Evolutionary conservation across 2,113 vertebrate genomes (phyloP).

Genomic region (Chloropsis cyanopogon): DNA sequence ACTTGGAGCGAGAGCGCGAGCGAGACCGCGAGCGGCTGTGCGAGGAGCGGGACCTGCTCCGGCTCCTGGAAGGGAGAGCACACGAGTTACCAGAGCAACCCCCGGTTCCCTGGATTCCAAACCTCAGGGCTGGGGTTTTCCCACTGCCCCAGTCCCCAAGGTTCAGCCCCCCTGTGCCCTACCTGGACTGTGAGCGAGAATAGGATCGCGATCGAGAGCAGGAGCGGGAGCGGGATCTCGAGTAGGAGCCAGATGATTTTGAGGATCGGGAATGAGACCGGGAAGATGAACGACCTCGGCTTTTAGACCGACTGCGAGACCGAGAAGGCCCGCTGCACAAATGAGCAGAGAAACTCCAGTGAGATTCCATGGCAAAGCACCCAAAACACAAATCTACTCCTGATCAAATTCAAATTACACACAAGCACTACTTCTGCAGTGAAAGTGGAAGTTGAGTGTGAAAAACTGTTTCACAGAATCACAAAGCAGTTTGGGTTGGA

Average conservation of each 20-base stretch:
- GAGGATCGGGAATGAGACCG: slow-evolving; percentile 90
- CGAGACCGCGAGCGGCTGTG: slow-evolving; percentile 83
- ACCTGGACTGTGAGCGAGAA: slow-evolving; percentile 93
- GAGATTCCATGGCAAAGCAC: not conserved
- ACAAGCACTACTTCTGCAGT: not conserved
- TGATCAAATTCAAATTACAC: not conserved
- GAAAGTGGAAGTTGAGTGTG: not conserved
- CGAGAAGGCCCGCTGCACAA: slow-evolving; percentile 75
- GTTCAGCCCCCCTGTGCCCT: not conserved
- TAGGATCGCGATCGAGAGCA: slow-evolving; percentile 82
- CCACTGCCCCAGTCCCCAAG: not conserved
- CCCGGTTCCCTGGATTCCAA: rapidly evolving
- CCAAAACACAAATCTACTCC: not conserved
- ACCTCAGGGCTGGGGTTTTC: rapidly evolving
- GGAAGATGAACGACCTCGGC: slow-evolving; percentile 90
- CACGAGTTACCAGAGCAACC: rapidly evolving
- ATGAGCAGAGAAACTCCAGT: not conserved
- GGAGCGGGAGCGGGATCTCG: slow-evolving; percentile 84
- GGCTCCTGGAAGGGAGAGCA: slow-evolving; percentile 72
- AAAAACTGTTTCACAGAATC: not conserved
- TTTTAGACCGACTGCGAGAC: slow-evolving; percentile 89
- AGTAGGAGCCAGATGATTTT: slow-evolving; percentile 88
- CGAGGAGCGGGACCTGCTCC: slow-evolving; percentile 88
- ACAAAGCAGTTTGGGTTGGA: not conserved
- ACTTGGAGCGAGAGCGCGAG: slow-evolving; percentile 84